These are phyloP conservation scores for Serrognathus titanus DNA, from an alignment of 2,888 invertebrate genomes.

Conservation along the genomic window DNA sequence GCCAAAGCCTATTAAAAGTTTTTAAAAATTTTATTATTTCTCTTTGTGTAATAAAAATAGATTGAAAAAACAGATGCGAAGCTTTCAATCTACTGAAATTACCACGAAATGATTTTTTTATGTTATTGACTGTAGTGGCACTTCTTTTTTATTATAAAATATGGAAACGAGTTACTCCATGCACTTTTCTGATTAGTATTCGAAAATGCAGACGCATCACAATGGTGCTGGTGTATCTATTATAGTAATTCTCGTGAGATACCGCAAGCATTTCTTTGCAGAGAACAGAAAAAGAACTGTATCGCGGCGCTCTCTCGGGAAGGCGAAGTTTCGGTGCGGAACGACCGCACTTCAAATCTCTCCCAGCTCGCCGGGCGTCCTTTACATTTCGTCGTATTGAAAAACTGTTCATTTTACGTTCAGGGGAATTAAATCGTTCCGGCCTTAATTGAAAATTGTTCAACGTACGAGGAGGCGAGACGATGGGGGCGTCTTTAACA, in stretches of 20 bases:
- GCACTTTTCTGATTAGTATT: slow-evolving; percentile 20
- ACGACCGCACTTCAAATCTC: slow-evolving; percentile 17
- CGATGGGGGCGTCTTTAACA: too few relatives aligned
- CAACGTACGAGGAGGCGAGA: neutral
- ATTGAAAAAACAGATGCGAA: too few relatives aligned
- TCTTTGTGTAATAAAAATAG: too few relatives aligned
- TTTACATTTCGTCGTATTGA: too few relatives aligned
- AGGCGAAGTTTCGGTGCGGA: slow-evolving; percentile 18
- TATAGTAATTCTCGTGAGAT: slow-evolving; percentile 27
- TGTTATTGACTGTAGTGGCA: too few relatives aligned
- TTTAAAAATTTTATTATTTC: too few relatives aligned
- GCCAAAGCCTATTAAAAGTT: too few relatives aligned
- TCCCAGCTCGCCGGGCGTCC: neutral
- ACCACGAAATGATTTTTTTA: too few relatives aligned
- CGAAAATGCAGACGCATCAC: slow-evolving; percentile 21
- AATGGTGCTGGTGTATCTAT: slow-evolving; percentile 30
- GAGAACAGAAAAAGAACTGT: slow-evolving; percentile 22
- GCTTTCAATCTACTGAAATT: too few relatives aligned
- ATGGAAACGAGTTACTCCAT: neutral
- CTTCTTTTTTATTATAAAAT: too few relatives aligned
- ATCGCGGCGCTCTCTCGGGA: slow-evolving; percentile 16
- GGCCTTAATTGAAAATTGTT: neutral
- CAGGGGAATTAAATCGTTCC: neutral
- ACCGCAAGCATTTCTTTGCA: slow-evolving; percentile 19
- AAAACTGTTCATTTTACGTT: too few relatives aligned